Evolutionary conservation across 2,888 invertebrate species (phyloP).

Genomic region (Encarsia formosa): DNA sequence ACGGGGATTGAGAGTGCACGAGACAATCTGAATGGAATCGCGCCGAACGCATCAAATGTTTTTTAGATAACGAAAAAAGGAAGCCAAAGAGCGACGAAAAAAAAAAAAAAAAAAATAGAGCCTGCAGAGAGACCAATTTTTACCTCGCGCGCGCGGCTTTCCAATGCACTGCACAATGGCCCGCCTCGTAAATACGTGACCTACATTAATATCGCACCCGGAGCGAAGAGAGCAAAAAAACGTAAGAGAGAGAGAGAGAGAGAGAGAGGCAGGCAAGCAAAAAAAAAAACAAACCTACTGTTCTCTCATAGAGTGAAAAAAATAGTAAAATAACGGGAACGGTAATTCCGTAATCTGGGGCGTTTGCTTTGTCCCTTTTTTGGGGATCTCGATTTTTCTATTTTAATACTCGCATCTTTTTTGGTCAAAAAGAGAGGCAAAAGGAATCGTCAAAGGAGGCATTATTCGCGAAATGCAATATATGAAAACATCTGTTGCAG

Average conservation of each 20-base stretch:
- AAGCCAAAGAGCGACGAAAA: no score
- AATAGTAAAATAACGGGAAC: slow-evolving; percentile 1
- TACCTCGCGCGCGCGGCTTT: no score
- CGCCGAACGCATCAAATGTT: no score
- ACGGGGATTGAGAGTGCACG: no score
- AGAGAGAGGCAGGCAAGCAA: neutral
- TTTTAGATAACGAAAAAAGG: no score
- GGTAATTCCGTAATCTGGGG: slow-evolving; percentile 17
- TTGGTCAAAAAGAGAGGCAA: neutral
- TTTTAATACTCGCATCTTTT: slow-evolving; percentile 4
- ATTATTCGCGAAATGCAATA: neutral
- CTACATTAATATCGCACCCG: slow-evolving; percentile 12
- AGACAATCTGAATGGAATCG: no score
- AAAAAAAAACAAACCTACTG: neutral
- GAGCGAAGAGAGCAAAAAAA: neutral
- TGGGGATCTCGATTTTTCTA: slow-evolving; percentile 16
- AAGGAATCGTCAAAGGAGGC: slow-evolving; percentile 11
- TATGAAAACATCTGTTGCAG: slow-evolving; percentile 12
- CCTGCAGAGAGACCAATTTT: no score
- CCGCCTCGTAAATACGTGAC: slow-evolving; percentile 14
- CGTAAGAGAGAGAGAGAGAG: no score
- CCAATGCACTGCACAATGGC: slow-evolving; percentile 9
- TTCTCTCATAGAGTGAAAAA: neutral
- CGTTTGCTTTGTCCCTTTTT: slow-evolving; percentile 7
- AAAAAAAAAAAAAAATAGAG: no score